phyloP scores from a whole-genome alignment of 2,113 vertebrate species.

The Cololabis saira region DNA sequence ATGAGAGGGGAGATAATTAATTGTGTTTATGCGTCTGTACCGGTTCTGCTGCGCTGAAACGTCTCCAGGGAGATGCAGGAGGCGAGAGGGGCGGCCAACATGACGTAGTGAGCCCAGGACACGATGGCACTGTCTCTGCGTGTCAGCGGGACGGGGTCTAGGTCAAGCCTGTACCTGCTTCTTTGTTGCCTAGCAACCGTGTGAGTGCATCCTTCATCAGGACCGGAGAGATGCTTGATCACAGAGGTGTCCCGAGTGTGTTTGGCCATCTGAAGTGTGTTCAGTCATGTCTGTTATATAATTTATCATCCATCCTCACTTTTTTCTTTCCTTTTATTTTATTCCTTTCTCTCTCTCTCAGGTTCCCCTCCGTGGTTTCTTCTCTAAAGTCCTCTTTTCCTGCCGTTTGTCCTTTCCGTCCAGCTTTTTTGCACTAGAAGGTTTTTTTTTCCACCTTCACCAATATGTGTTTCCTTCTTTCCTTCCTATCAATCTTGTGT shows the following conservation, averaged over 20 bases:
- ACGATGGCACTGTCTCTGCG: slow-evolving; percentile 26
- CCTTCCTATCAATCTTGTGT: no score
- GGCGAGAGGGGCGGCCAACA: slow-evolving; percentile 49
- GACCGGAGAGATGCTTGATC: slow-evolving; percentile 1
- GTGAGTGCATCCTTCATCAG: neutral
- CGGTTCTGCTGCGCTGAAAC: slow-evolving; percentile 21
- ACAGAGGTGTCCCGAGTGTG: slow-evolving; percentile 40
- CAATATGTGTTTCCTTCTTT: neutral
- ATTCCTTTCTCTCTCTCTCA: no score
- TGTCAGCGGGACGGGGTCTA: slow-evolving; percentile 2
- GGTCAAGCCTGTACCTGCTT: slow-evolving; percentile 38
- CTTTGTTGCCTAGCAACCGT: slow-evolving; percentile 47
- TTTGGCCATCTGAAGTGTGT: neutral
- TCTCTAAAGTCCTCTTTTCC: no score
- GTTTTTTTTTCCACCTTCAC: no score
- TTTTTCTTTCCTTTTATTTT: no score
- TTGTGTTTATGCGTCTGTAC: slow-evolving; percentile 28
- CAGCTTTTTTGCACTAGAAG: neutral
- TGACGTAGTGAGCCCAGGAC: slow-evolving; percentile 45
- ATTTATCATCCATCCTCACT: no score
- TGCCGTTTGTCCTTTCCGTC: no score
- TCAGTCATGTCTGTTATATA: no score
- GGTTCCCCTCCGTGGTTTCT: no score
- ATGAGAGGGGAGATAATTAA: slow-evolving; percentile 57
- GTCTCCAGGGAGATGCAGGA: slow-evolving; percentile 70